These are phyloP conservation scores for Antrozous pallidus DNA, from an alignment of 2,797 vertebrate genomes.

Conservation along the genomic window DNA sequence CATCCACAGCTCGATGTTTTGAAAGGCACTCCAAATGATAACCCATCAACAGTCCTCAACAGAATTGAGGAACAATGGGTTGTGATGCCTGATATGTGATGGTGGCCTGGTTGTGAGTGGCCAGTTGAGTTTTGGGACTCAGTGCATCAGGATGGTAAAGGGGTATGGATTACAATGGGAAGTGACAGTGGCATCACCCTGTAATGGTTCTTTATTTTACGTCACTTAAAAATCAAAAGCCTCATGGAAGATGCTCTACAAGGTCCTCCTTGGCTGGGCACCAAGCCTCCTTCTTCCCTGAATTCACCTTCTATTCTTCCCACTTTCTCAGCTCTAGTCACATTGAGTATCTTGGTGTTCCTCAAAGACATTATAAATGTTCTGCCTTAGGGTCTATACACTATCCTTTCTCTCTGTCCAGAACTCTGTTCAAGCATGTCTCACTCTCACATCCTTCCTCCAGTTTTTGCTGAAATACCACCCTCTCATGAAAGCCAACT, in stretches of 20 bases:
- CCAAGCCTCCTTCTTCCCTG: too few relatives aligned
- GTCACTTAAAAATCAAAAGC: neutral
- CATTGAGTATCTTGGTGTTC: neutral
- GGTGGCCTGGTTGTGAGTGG: too few relatives aligned
- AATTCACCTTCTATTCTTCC: neutral
- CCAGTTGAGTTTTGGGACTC: neutral
- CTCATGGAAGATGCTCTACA: neutral
- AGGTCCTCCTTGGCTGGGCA: neutral
- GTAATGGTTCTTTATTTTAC: neutral
- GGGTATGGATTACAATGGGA: neutral
- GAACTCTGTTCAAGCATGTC: neutral
- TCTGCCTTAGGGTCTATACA: neutral
- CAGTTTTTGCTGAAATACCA: neutral
- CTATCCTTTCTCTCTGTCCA: neutral
- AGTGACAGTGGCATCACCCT: neutral
- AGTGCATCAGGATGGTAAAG: neutral
- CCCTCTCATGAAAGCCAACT: neutral
- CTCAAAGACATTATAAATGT: neutral
- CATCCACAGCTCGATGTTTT: neutral
- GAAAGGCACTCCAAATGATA: neutral
- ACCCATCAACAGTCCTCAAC: neutral
- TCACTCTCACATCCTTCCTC: neutral
- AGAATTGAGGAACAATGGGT: neutral
- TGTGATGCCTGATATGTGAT: neutral
- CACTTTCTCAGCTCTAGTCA: neutral